phyloP scores from a whole-genome alignment of 2,113 vertebrate species.

The Plotosus lineatus region DNA sequence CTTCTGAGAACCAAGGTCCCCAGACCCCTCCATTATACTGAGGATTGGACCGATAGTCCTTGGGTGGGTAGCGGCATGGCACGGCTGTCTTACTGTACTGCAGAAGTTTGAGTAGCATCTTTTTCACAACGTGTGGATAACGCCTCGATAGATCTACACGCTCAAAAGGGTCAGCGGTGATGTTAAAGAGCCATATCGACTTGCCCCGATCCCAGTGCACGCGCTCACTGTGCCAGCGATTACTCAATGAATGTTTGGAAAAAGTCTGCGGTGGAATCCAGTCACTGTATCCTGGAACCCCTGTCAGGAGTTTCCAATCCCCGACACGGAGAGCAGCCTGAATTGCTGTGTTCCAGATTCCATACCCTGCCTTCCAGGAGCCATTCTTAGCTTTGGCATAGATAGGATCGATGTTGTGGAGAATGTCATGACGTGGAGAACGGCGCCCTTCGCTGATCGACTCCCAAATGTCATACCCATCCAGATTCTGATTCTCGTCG shows the following conservation, averaged over 20 bases:
- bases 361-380: slow-evolving; percentile 90
- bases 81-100: slow-evolving; percentile 90
- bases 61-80: slow-evolving; percentile 89
- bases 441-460: slow-evolving; percentile 90
- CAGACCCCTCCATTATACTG: slow-evolving; percentile 93
- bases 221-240: slow-evolving; percentile 87
- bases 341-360: slow-evolving; percentile 93
- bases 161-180: slow-evolving; percentile 92
- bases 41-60: slow-evolving; percentile 92
- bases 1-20: slow-evolving; percentile 93
- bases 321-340: slow-evolving; percentile 90
- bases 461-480: slow-evolving; percentile 96
- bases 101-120: slow-evolving; percentile 82
- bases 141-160: slow-evolving; percentile 85
- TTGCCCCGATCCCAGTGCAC: slow-evolving; percentile 85
- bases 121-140: slow-evolving; percentile 86
- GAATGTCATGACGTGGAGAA: slow-evolving; percentile 89
- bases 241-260: slow-evolving; percentile 79
- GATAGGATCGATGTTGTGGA: slow-evolving; percentile 96
- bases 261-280: slow-evolving; percentile 97
- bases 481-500: slow-evolving; percentile 85
- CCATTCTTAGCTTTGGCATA: slow-evolving; percentile 91
- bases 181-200: slow-evolving; percentile 97
- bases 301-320: slow-evolving; percentile 94
- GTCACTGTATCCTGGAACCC: slow-evolving; percentile 90